phyloP scores from a whole-genome alignment of 2,797 vertebrate species.

The Acrossocheilus wenchowensis region DNA sequence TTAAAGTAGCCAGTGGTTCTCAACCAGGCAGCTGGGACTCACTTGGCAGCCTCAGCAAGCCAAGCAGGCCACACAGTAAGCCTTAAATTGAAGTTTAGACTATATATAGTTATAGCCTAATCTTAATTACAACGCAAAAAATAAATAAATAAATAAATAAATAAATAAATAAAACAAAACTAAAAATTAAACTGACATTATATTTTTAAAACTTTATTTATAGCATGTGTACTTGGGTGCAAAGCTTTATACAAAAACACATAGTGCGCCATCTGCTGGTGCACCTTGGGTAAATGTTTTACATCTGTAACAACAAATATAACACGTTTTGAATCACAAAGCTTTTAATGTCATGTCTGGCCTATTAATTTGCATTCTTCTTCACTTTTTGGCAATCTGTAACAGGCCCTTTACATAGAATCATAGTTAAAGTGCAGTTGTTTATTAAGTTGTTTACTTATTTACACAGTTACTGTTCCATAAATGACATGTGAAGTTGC shows the following conservation, averaged over 20 bases:
- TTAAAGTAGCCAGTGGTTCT: background rate
- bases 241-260: slow-evolving; percentile 49
- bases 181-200: background rate
- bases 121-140: too few species aligned
- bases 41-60: too few species aligned
- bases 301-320: background rate
- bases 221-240: slow-evolving; percentile 44
- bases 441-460: background rate
- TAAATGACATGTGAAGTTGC: background rate
- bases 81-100: too few species aligned
- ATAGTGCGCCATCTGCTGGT: slow-evolving; percentile 42
- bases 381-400: background rate
- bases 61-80: too few species aligned
- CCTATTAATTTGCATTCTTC: background rate
- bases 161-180: too few species aligned
- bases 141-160: too few species aligned
- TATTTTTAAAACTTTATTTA: background rate
- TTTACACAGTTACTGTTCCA: background rate
- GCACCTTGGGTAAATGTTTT: slow-evolving; percentile 15
- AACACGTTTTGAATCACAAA: background rate
- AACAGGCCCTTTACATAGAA: background rate
- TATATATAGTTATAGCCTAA: too few species aligned
- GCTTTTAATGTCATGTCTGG: background rate
- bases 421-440: background rate
- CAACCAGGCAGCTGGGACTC: background rate